Percentiles rank a stretch among this genome's conserved stretches.
Conservation (phyloP, 2,888 invertebrate genomes). For the Achlya flavicornis region DNA sequence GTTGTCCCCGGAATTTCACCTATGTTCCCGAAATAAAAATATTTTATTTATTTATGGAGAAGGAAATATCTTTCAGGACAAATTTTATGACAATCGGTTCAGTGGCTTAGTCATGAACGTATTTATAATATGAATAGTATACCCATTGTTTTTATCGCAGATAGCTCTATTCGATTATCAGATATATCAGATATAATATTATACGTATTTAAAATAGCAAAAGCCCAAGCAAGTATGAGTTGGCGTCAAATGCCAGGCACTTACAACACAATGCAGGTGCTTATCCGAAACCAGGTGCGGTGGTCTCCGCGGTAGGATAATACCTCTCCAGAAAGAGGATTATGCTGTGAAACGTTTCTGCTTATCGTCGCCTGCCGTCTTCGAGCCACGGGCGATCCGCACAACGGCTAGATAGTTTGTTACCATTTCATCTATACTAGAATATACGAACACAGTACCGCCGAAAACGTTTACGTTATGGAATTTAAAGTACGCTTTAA, state of each 20-base stretch:
- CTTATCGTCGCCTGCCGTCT: conserved; percentile 51
- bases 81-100: too few species aligned
- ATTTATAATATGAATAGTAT: too few species aligned
- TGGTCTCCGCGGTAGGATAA: conserved; percentile 56
- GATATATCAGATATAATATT: background rate
- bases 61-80: too few species aligned
- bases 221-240: conserved; percentile 13
- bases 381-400: conserved; percentile 24
- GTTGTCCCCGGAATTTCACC: too few species aligned
- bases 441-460: background rate
- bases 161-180: too few species aligned
- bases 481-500: conserved; percentile 10
- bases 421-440: conserved; percentile 6
- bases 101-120: too few species aligned
- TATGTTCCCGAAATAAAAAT: too few species aligned
- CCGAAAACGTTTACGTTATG: conserved; percentile 3
- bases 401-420: conserved; percentile 31
- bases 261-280: conserved; percentile 54
- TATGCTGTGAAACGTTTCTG: conserved; percentile 55
- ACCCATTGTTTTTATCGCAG: too few species aligned
- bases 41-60: too few species aligned
- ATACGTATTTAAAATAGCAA: background rate
- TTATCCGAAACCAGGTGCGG: conserved; percentile 48
- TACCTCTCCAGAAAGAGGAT: conserved; percentile 65
- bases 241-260: conserved; percentile 42